phyloP scores from a whole-genome alignment of 2,113 vertebrate genomes.

The Hystrix brachyura region DNA sequence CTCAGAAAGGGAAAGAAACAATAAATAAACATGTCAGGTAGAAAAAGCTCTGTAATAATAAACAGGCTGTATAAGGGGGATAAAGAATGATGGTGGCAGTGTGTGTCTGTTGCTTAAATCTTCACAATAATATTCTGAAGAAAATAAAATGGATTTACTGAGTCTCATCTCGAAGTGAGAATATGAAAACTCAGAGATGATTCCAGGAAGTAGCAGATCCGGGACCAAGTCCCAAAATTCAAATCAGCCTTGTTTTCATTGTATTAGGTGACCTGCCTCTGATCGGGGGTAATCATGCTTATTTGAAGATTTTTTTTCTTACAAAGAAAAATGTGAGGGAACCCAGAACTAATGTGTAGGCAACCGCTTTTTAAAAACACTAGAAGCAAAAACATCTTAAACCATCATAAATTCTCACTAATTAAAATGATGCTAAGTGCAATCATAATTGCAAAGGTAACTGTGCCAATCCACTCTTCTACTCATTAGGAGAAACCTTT shows the following conservation, averaged over 20 bases:
- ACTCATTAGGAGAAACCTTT: neutral
- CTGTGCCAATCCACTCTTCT: neutral
- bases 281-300: neutral
- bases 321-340: constrained; percentile 36
- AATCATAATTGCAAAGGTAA: neutral
- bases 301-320: constrained; percentile 26
- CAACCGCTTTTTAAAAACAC: constrained; percentile 30
- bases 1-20: neutral
- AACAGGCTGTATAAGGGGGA: neutral
- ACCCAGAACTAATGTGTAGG: neutral
- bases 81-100: neutral
- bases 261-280: neutral
- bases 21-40: neutral
- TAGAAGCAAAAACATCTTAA: constrained; percentile 12
- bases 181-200: neutral
- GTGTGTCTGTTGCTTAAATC: neutral
- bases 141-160: neutral
- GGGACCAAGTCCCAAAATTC: neutral
- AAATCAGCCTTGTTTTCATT: neutral
- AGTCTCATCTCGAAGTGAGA: constrained; percentile 40
- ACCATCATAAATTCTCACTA: constrained; percentile 16
- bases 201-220: neutral
- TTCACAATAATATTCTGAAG: neutral
- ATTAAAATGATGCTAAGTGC: constrained; percentile 53
- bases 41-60: neutral